These are phyloP conservation scores for Vollenhovia emeryi DNA, from an alignment of 1,140 invertebrate species.

Conservation along the genomic window DNA sequence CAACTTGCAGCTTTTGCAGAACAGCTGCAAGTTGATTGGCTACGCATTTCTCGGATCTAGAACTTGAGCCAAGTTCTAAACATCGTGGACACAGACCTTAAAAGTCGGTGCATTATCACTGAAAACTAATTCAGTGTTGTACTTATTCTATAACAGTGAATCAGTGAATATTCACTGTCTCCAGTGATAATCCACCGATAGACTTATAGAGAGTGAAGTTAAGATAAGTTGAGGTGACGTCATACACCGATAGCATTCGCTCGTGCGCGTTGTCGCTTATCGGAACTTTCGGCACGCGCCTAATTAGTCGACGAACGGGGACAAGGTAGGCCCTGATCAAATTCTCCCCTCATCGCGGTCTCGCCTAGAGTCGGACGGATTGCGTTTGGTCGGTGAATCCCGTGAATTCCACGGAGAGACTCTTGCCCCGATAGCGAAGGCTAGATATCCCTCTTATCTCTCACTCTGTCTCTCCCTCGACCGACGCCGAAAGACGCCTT, in stretches of 20 bases:
- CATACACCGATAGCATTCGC: neutral
- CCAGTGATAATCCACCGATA: no score
- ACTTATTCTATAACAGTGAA: no score
- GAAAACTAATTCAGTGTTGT: no score
- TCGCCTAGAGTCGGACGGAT: neutral
- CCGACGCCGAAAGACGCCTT: constrained; percentile 37
- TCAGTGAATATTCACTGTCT: no score
- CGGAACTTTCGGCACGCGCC: neutral
- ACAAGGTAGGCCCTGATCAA: constrained; percentile 18
- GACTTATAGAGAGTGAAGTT: no score
- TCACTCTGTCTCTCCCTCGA: neutral
- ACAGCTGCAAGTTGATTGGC: no score
- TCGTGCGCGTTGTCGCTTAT: neutral
- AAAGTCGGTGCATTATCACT: no score
- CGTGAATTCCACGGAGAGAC: neutral
- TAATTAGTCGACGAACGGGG: neutral
- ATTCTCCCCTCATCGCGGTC: constrained; percentile 8
- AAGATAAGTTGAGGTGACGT: neutral
- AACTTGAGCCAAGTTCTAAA: no score
- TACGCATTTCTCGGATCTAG: no score
- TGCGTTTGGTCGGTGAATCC: neutral
- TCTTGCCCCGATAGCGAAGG: constrained; percentile 5
- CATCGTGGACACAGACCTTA: no score
- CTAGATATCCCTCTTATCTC: constrained; percentile 40
- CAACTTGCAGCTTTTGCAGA: no score